Evolutionary conservation across 2,113 vertebrate species (phyloP), one percentile per base, ranked within the genome.

Genomic region (Anguilla japonica): DNA sequence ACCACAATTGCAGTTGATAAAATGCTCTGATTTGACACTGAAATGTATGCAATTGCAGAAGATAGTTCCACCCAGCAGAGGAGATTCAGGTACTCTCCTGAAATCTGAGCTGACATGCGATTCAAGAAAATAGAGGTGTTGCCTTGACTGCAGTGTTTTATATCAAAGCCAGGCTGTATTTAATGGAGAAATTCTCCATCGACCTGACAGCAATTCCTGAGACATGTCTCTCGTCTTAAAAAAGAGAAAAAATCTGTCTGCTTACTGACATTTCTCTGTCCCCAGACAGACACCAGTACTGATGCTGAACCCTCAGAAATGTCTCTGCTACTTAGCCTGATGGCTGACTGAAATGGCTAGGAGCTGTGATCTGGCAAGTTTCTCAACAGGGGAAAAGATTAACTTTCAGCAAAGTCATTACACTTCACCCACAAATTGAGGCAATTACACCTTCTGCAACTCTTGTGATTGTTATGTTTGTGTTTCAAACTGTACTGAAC

Each of bases 121-220:
- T 26, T 67, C 22, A 26, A 26, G 60, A 26, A 67, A 20, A 67
- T 67, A 5, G 60, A 67, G 60, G 60, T 67, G 71, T 75, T 75
- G 71, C n/a, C 26, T 75, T 13, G 26, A n/a, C 71, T 29, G 71
- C 29, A 34, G 18, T 75, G 71, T 75, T 75, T 34, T 75, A 67
- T 67, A 67, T 34, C 71, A 75, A 34, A 11, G 71, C 71, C 26
- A 7, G n/a, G 71, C 71, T 34, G 26, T 34, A 75, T 75, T 75
- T 29, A 75, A 75, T 34, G 26, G n/a, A 34, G 71, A 75, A 75
- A 75, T n/a, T 34, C 26, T 75, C 71, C 26, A 75, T 34, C n/a
- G n/a, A n/a, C 71, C n/a, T 75, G 71, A 75, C 71, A 75, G 71
- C 26, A 75, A 75, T 75, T 34, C 71, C 71, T 34, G n/a, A 75